Evolutionary conservation across 2,797 vertebrate species (phyloP), one percentile per base, ranked within the genome.

Genomic region (Astyanax mexicanus): DNA sequence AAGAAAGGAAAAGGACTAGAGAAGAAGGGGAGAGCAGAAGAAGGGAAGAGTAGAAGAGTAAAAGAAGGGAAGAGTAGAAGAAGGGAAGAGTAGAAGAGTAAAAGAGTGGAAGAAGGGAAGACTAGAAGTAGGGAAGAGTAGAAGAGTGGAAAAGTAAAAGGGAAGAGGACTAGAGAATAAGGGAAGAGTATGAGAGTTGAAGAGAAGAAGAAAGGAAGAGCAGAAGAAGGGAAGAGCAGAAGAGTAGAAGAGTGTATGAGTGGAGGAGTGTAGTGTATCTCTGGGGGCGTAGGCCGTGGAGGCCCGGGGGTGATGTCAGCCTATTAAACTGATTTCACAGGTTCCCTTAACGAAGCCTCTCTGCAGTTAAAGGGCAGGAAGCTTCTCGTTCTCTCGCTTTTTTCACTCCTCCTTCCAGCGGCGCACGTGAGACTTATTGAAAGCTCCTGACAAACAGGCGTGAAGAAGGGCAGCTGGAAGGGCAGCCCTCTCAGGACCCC

Each of bases 261-360:
- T 3, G 27, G 72, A 70, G 7, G 19, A 37, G 12, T 21, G 58
- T 85, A n/a, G n/a, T n/a, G n/a, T n/a, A n/a, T 89, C 89, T 91
- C 89, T 37, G 69, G 89, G 86, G 91, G 78, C 68, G 81, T 35
- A 60, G 88, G 87, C 90, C 88, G 89, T 29, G 69, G 88, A 87
- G 91, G 91, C 90, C 89, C 89, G 90, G 89, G 89, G 91, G 91
- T 91, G 89, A 90, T 93, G 90, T 92, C 90, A 92, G 88, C 86
- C 90, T 90, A 93, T 93, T 93, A 92, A 92, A 92, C 89, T 90
- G 90, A 91, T 92, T 93, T 93, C 90, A 92, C 91, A 92, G 90
- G 89, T 92, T 93, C 86, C 90, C 88, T 92, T 93, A 93, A 94
- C 85, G 89, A 93, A 93, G 90, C 88, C 90, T 86, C 88, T 90